phyloP scores from a whole-genome alignment of 2,888 invertebrate genomes.

The Rhagophthalmus giganteus region DNA sequence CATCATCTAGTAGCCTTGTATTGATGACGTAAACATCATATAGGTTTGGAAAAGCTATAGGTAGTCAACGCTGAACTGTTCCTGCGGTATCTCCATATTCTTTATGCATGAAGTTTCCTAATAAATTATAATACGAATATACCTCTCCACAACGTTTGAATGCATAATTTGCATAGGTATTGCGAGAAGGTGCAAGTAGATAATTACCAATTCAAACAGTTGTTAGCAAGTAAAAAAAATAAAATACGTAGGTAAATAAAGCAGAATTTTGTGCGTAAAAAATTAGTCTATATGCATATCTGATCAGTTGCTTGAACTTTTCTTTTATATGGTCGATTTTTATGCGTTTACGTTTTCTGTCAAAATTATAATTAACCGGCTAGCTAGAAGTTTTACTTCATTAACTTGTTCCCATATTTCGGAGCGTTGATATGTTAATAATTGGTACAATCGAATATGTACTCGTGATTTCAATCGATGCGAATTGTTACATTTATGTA shows the following conservation, averaged over 20 bases:
- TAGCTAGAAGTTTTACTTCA: no score
- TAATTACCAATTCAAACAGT: slow-evolving; percentile 35
- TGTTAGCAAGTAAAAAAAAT: slow-evolving; percentile 25
- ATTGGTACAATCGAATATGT: slow-evolving; percentile 11
- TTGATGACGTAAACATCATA: no score
- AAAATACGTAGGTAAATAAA: no score
- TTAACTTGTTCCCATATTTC: slow-evolving; percentile 3
- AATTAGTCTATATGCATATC: no score
- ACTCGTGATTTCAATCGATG: slow-evolving; percentile 12
- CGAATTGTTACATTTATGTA: slow-evolving; percentile 10
- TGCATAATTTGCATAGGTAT: slow-evolving; percentile 36
- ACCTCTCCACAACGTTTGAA: slow-evolving; percentile 28
- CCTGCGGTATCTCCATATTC: slow-evolving; percentile 10
- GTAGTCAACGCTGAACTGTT: slow-evolving; percentile 14
- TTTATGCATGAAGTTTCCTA: slow-evolving; percentile 27
- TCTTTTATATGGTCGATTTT: no score
- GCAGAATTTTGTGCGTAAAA: no score
- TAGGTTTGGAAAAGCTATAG: neutral
- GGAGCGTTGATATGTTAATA: slow-evolving; percentile 15
- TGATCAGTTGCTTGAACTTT: no score
- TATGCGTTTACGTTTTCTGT: no score
- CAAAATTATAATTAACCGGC: no score
- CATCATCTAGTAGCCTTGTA: no score
- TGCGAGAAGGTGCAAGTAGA: slow-evolving; percentile 34
- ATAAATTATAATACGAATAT: slow-evolving; percentile 29